These are phyloP conservation scores for Diachasmimorpha longicaudata DNA, from an alignment of 1,140 invertebrate genomes.

Conservation along the genomic window DNA sequence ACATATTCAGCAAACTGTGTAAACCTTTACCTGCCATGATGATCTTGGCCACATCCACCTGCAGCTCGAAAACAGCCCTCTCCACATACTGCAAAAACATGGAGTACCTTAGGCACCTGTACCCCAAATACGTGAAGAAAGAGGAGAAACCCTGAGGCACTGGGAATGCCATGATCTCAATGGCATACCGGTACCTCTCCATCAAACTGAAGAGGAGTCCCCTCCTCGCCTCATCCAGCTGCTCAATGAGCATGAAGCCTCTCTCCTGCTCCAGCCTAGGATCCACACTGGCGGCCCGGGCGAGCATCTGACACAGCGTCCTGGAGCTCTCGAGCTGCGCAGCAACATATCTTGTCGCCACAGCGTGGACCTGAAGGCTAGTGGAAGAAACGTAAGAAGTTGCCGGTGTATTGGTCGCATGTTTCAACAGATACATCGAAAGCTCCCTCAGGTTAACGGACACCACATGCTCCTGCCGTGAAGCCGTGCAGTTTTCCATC, in stretches of 20 bases:
- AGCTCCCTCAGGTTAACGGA: conserved; percentile 84
- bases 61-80: conserved; percentile 80
- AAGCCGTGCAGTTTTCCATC: conserved; percentile 83
- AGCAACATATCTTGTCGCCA: conserved; percentile 79
- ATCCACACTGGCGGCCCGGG: conserved; percentile 71
- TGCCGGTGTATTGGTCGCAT: conserved; percentile 62
- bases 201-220: conserved; percentile 75
- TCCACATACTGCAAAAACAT: conserved; percentile 82
- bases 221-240: conserved; percentile 71
- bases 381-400: conserved; percentile 61
- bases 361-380: conserved; percentile 79
- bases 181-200: conserved; percentile 78
- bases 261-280: conserved; percentile 71
- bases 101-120: conserved; percentile 74
- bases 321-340: conserved; percentile 80
- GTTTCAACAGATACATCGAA: conserved; percentile 81
- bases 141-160: conserved; percentile 84
- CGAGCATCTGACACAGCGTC: conserved; percentile 76
- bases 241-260: conserved; percentile 79
- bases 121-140: conserved; percentile 85
- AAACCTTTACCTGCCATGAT: conserved; percentile 73
- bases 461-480: conserved; percentile 85
- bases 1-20: too few species aligned
- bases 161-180: conserved; percentile 81
- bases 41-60: conserved; percentile 84